Conservation (phyloP, 2,113 vertebrate genomes). For the Tenrec ecaudatus region DNA sequence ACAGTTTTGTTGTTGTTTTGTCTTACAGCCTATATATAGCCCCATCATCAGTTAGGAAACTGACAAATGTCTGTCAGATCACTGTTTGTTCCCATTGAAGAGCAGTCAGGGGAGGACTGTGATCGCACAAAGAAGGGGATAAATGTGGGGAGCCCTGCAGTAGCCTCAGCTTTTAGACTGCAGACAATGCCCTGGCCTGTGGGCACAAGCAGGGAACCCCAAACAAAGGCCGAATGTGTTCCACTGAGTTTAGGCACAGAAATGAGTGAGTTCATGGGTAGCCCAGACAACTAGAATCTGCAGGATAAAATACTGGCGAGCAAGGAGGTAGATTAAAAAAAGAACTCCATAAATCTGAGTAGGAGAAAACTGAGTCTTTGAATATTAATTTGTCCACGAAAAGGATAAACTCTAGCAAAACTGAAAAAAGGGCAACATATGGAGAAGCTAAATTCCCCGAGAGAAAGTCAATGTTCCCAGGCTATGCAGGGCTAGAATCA, state of each 20-base stretch:
- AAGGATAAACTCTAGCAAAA: conserved; percentile 32
- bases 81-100: neutral
- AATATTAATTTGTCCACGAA: neutral
- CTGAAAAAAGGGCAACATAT: neutral
- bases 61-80: neutral
- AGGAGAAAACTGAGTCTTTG: neutral
- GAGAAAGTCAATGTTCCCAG: neutral
- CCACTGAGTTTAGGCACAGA: neutral
- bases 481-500: neutral
- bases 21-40: neutral
- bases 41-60: neutral
- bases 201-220: neutral
- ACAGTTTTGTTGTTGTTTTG: neutral
- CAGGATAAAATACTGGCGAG: neutral
- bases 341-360: neutral
- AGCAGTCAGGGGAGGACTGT: too few species aligned
- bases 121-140: neutral
- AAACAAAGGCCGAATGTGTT: neutral
- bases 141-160: neutral
- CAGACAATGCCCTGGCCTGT: neutral
- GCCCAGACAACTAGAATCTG: neutral
- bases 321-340: neutral
- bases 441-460: neutral
- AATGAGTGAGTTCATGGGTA: neutral
- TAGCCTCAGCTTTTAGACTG: neutral